Conservation (phyloP, 2,888 invertebrate genomes). For the Pristionchus maxplancki region DNA sequence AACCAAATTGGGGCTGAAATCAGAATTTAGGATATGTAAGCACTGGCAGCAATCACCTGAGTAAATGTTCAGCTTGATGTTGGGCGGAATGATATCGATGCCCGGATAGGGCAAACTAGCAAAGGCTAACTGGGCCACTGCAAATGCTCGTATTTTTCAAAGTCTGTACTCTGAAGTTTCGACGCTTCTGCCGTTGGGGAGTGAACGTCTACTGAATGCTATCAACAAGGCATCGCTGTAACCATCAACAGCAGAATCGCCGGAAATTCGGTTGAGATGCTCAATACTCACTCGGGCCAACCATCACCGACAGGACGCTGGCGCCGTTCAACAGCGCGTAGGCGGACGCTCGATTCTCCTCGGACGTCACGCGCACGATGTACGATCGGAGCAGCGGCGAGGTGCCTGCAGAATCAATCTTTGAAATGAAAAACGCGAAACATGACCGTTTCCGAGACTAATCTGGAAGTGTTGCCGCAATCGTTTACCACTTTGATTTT, state of each 20-base stretch:
- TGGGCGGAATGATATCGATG: background rate
- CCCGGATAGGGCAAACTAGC: slow-evolving; percentile 31
- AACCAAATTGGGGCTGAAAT: slow-evolving; percentile 37
- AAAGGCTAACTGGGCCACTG: slow-evolving; percentile 28
- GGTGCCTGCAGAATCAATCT: too few species aligned
- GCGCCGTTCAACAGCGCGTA: background rate
- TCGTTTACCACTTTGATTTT: too few species aligned
- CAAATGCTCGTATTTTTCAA: too few species aligned
- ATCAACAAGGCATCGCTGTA: too few species aligned
- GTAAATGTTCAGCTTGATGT: slow-evolving; percentile 10
- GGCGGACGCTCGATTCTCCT: background rate
- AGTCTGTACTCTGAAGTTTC: too few species aligned
- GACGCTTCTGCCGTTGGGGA: too few species aligned
- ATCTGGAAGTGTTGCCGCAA: too few species aligned
- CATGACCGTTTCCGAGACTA: too few species aligned
- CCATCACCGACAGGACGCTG: background rate
- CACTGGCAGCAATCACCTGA: background rate
- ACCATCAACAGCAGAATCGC: too few species aligned
- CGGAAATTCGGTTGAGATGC: too few species aligned
- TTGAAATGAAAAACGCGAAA: too few species aligned
- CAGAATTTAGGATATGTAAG: background rate
- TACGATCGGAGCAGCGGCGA: background rate
- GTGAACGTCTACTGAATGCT: too few species aligned
- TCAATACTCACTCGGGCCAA: background rate
- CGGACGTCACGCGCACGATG: background rate